Evolutionary conservation across 2,113 vertebrate species (phyloP), one percentile per base, ranked within the genome.

Genomic region (Etheostoma cragini): DNA sequence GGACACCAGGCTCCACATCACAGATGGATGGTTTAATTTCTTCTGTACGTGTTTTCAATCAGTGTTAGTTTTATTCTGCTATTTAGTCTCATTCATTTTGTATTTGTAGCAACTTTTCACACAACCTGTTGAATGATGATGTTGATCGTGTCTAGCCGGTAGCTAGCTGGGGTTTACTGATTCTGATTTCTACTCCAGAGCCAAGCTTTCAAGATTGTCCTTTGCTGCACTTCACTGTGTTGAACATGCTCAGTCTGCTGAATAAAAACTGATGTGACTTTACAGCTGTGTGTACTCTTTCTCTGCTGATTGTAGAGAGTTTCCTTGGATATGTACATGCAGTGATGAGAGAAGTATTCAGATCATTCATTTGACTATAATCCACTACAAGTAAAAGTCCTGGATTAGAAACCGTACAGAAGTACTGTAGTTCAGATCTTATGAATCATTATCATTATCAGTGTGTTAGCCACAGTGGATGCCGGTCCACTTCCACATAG

Each of bases 251-350:
- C 61, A 15, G 4, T 45, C 46, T 79, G 56, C 56, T 76, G 67
- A 83, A 87, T 80, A 72, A 76, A 78, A 68, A 58, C 19, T 26
- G 57, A 68, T 56, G 35, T 56, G 42, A 74, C 21, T 54, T 67
- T 4, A n/a, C 45, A 54, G 19, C 14, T 61, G 52, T 54, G 45
- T 66, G 26, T 66, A 21, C 38, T 42, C 8, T 42, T 35, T 42
- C 11, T 60, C 12, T 21, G 15, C 21, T 24, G 13, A 19, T 22
- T 46, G 35, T 35, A 11, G 24, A 42, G 16, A n/a, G 56, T 49
- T 33, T 72, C n/a, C 67, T 38, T 3, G 13, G 7, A 54, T 19
- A 66, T 14, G 42, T 3, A 49, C 38, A 38, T 42, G 38, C 10
- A 42, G 38, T 42, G 2, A 42, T 42, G 38, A 42, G 38, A 42